phyloP scores from a whole-genome alignment of 2,113 vertebrate species.

The Urocolius indicus region DNA sequence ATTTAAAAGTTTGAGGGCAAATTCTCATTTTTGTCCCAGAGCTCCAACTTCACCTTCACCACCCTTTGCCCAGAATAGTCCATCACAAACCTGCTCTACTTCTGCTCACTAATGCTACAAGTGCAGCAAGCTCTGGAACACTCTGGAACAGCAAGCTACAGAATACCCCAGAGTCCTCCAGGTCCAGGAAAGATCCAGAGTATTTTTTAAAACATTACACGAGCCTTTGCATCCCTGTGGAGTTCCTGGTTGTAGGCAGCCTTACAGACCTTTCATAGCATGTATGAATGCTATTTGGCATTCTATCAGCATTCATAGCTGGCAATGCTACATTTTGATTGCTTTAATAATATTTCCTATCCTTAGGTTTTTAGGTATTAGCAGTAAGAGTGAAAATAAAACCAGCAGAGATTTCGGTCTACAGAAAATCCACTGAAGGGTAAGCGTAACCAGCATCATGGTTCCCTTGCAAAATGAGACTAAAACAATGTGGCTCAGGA shows the following conservation, averaged over 20 bases:
- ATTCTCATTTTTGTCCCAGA: not conserved
- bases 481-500: not conserved
- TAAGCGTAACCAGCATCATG: not conserved
- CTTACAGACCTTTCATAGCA: not conserved
- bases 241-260: not conserved
- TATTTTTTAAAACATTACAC: not conserved
- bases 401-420: not conserved
- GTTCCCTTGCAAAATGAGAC: not conserved
- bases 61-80: not conserved
- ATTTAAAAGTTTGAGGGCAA: not conserved
- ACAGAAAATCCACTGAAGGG: not conserved
- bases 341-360: not conserved
- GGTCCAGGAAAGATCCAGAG: not conserved
- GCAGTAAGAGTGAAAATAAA: not conserved
- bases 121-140: not conserved
- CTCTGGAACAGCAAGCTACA: not conserved
- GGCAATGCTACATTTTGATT: not conserved
- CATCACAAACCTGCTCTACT: not conserved
- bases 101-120: not conserved
- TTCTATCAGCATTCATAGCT: not conserved
- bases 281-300: not conserved
- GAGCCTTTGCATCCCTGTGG: not conserved
- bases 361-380: not conserved
- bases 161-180: not conserved
- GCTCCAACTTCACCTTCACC: fast-evolving